Evolutionary conservation across 2,113 vertebrate genomes (phyloP), one percentile per base, ranked within the genome.

Genomic region (Podarcis raffonei): DNA sequence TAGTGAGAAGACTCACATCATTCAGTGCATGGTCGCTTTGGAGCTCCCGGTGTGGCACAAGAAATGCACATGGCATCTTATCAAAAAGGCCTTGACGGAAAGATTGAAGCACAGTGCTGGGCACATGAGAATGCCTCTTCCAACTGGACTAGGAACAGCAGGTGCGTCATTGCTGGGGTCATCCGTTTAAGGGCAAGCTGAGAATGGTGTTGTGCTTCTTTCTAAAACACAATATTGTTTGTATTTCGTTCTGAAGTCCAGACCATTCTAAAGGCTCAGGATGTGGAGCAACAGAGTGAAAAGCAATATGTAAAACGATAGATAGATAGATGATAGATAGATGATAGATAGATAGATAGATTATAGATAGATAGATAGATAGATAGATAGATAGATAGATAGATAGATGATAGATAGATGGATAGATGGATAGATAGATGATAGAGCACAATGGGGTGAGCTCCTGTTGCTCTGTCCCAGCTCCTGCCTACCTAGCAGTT

Each of bases 41-140:
- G 97, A 97, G 95, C 96, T 98, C 71, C 97, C 97, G 0, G 93
- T 98, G 5, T 98, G 97, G 97, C 97, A 98, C 3, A 15, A 92
- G 0, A 95, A 92, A 35, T 97, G 94, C 72, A 97, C 94, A 68
- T 96, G 97, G 94, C 78, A 95, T 66, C 96, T 98, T 66, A 96
- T 98, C 89, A 89, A 97, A 90, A 96, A 12, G 81, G 97, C 97
- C 6, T 92, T 98, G 90, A 83, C 59, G 89, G 97, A 98, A n/a
- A 95, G 97, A n/a, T 93, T 98, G 84, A 96, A 96, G 23, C 98
- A 98, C 88, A 96, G 97, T 0, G 97, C 96, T 1, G 97, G 97
- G 0, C 94, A 96, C 82, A 75, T 92, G 7, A 92, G 98, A 18
- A 97, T 98, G 96, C 97, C 97, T 2, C 96, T 98, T 3, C 97